These are phyloP conservation scores for Sternarchorhynchus goeldii DNA, from an alignment of 2,797 vertebrate species.

Conservation along the genomic window DNA sequence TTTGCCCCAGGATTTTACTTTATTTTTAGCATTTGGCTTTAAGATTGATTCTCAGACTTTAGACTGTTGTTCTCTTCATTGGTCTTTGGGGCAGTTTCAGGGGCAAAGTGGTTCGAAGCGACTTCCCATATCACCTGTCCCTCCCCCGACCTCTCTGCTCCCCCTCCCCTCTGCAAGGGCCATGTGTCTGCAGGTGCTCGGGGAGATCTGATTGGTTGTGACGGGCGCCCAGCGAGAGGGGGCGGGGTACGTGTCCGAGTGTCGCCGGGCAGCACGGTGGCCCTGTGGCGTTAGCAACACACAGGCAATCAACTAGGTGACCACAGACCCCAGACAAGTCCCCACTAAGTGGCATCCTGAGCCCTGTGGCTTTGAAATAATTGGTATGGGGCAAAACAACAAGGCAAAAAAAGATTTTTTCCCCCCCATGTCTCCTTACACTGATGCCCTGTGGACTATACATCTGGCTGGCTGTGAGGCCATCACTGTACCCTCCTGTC, in stretches of 20 bases:
- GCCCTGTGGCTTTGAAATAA: slow-evolving; percentile 92
- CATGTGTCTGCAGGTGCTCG: slow-evolving; percentile 85
- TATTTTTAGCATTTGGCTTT: slow-evolving; percentile 67
- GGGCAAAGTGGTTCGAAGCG: slow-evolving; percentile 60
- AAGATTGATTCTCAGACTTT: slow-evolving; percentile 41
- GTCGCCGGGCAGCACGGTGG: slow-evolving; percentile 68
- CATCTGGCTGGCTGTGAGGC: slow-evolving; percentile 98
- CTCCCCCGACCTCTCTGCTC: not conserved
- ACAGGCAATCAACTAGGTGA: slow-evolving; percentile 85
- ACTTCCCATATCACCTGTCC: slow-evolving; percentile 85
- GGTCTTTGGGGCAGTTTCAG: slow-evolving; percentile 57
- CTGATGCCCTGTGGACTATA: slow-evolving; percentile 99
- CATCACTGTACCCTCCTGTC: slow-evolving; percentile 99
- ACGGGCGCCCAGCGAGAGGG: slow-evolving; percentile 82
- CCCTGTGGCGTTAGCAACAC: slow-evolving; percentile 77
- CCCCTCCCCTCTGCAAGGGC: slow-evolving; percentile 61
- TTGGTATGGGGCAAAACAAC: slow-evolving; percentile 78
- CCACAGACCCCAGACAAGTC: slow-evolving; percentile 81
- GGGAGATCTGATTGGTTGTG: slow-evolving; percentile 81
- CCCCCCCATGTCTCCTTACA: slow-evolving; percentile 78
- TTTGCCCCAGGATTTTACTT: slow-evolving; percentile 43
- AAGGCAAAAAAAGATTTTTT: slow-evolving; percentile 41
- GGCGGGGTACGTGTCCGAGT: slow-evolving; percentile 69
- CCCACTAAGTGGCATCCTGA: slow-evolving; percentile 84
- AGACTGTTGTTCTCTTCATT: slow-evolving; percentile 52